Evolutionary conservation across 1,140 invertebrate species (phyloP).

Genomic region (Diachasma alloeum): DNA sequence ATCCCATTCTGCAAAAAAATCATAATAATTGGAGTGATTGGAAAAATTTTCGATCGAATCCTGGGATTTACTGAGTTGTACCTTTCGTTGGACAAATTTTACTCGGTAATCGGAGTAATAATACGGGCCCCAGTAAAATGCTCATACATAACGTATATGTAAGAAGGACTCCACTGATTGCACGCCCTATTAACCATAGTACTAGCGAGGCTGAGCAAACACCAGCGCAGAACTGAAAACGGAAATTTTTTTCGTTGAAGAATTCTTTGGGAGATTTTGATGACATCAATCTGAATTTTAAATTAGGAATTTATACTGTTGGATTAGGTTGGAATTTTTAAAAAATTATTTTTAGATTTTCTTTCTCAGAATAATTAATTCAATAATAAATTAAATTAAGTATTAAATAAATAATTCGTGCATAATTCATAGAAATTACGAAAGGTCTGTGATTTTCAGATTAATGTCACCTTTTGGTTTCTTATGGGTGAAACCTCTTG

Average conservation of each 20-base stretch:
- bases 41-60: background rate
- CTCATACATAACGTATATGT: constrained; percentile 53
- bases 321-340: too few species aligned
- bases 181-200: constrained; percentile 52
- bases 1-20: constrained; percentile 52
- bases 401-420: too few species aligned
- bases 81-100: constrained; percentile 43
- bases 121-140: constrained; percentile 49
- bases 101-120: constrained; percentile 48
- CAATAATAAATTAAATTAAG: too few species aligned
- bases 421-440: too few species aligned
- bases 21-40: background rate
- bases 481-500: too few species aligned
- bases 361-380: too few species aligned
- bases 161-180: constrained; percentile 48
- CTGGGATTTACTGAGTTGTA: constrained; percentile 17
- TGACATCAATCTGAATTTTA: too few species aligned
- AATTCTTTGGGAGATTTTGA: too few species aligned
- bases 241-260: constrained; percentile 8
- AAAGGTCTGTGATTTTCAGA: too few species aligned
- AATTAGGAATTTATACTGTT: too few species aligned
- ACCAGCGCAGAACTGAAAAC: constrained; percentile 50
- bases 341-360: too few species aligned
- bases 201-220: constrained; percentile 48
- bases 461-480: too few species aligned